A percentile compares a stretch with the other conserved stretches of the same genome.
Conservation (phyloP, 2,797 vertebrate genomes). For the Lates japonicus region DNA sequence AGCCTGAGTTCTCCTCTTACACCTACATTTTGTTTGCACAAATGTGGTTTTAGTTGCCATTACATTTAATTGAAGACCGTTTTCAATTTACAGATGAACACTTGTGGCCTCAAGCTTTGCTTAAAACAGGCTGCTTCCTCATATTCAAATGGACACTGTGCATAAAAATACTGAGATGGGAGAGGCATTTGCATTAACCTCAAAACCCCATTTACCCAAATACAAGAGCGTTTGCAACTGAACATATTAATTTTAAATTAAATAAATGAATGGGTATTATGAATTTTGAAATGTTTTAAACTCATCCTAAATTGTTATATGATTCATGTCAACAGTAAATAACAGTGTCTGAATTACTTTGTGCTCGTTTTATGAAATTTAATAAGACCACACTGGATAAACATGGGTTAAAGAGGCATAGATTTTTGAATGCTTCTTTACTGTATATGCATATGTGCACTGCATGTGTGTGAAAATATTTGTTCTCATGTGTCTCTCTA, state of each 20-base stretch:
- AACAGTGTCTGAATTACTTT: not conserved
- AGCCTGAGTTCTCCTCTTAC: not conserved
- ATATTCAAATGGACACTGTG: constrained; percentile 17
- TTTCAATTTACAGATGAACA: constrained; percentile 34
- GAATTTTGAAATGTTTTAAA: not conserved
- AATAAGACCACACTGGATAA: not conserved
- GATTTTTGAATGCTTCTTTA: constrained; percentile 5
- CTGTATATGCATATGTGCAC: not conserved
- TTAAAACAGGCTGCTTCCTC: constrained; percentile 9
- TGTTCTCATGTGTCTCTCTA: constrained; percentile 30
- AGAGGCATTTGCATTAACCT: constrained; percentile 23
- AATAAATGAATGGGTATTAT: too few relatives aligned
- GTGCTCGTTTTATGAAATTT: not conserved
- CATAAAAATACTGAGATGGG: constrained; percentile 16
- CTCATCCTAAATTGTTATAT: not conserved
- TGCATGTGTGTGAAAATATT: constrained; percentile 5
- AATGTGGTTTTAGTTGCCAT: constrained; percentile 23
- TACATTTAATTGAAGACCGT: constrained; percentile 23
- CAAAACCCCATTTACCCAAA: constrained; percentile 23
- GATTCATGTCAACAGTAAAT: not conserved
- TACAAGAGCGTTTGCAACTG: constrained; percentile 5
- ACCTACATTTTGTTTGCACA: constrained; percentile 8
- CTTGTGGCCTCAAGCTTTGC: constrained; percentile 10
- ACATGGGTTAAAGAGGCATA: constrained; percentile 20
- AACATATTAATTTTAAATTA: not conserved